These are phyloP conservation scores for Coregonus sp. DNA, from an alignment of 2,797 vertebrate species.

Conservation along the genomic window DNA sequence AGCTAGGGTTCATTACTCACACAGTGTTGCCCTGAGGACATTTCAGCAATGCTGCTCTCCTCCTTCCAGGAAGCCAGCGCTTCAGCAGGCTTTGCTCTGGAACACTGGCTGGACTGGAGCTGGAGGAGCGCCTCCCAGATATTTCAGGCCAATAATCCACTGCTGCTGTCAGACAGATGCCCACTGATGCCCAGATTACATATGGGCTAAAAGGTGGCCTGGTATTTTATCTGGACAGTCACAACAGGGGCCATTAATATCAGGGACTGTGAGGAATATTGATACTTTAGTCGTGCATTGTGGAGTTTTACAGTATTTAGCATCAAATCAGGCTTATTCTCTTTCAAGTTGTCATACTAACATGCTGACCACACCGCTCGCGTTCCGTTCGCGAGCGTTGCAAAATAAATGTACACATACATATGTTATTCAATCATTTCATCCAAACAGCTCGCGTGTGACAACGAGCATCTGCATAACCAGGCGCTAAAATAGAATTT, in stretches of 20 bases:
- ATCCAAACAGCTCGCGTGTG: no score
- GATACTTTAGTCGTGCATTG: background rate
- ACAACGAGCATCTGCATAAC: no score
- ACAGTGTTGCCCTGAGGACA: conserved; percentile 5
- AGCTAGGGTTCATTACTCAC: conserved; percentile 12
- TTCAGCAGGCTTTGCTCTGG: background rate
- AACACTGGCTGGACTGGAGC: background rate
- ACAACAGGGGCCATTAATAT: background rate
- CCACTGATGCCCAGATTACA: background rate
- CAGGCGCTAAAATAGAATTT: no score
- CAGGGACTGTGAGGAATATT: background rate
- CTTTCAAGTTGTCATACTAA: background rate
- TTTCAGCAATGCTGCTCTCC: background rate
- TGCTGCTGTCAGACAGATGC: background rate
- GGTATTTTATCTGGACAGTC: background rate
- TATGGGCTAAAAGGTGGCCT: background rate
- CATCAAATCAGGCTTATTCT: background rate
- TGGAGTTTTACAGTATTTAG: background rate
- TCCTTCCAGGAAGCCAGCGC: background rate
- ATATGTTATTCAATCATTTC: no score
- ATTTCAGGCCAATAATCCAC: background rate
- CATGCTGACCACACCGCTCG: no score
- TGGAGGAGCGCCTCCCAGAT: background rate
- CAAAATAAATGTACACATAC: no score
- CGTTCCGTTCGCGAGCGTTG: no score